Conservation (phyloP, 2,113 vertebrate species). For the Solea senegalensis region DNA sequence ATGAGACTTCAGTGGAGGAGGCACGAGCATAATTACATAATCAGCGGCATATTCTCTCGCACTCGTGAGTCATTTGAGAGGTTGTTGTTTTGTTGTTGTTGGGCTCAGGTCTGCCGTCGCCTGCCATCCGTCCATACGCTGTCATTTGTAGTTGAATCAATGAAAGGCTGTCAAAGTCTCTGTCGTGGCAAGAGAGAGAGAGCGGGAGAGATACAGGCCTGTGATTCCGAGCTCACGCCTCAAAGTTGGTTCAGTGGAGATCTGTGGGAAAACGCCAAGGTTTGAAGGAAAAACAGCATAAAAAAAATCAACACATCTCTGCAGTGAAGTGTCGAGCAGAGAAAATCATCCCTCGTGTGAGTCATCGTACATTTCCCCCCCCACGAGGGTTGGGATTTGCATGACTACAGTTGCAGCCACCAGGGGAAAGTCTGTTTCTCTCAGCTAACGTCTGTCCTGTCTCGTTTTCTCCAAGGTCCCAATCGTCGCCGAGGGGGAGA, state of each 20-base stretch:
- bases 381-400: slow-evolving; percentile 43
- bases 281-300: slow-evolving; percentile 40
- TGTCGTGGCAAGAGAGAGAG: slow-evolving; percentile 51
- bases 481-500: slow-evolving; percentile 9
- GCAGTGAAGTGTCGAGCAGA: slow-evolving; percentile 32
- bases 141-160: slow-evolving; percentile 62
- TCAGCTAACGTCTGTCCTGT: slow-evolving; percentile 32
- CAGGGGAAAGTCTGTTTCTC: slow-evolving; percentile 42
- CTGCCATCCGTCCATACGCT: slow-evolving; percentile 29
- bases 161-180: slow-evolving; percentile 58
- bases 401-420: slow-evolving; percentile 46
- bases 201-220: slow-evolving; percentile 56
- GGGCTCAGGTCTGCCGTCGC: slow-evolving; percentile 36
- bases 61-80: slow-evolving; percentile 45
- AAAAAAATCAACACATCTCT: slow-evolving; percentile 54
- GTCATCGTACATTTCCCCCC: slow-evolving; percentile 42
- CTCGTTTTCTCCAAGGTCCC: slow-evolving; percentile 14
- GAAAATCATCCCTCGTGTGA: slow-evolving; percentile 44
- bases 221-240: slow-evolving; percentile 51
- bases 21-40: slow-evolving; percentile 68
- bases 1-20: slow-evolving; percentile 55
- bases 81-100: slow-evolving; percentile 11
- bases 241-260: slow-evolving; percentile 29
- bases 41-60: slow-evolving; percentile 66
- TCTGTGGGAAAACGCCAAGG: slow-evolving; percentile 42